Conservation (phyloP, 2,113 vertebrate genomes). For the Hystrix cristata region DNA sequence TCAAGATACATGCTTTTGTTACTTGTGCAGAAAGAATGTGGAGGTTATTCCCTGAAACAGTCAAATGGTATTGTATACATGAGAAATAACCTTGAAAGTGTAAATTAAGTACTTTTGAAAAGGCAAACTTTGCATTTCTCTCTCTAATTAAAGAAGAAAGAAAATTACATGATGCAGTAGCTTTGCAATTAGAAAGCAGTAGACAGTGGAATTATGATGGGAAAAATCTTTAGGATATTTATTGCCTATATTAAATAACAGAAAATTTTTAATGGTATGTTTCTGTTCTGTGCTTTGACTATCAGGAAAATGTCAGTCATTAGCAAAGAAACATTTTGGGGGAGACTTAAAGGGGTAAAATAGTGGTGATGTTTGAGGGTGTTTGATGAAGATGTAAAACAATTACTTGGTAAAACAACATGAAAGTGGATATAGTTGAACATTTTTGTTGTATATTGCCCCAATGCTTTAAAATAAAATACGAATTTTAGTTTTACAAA, state of each 20-base stretch:
- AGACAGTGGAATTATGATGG: not conserved
- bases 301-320: not conserved
- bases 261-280: not conserved
- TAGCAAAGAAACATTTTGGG: not conserved
- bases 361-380: not conserved
- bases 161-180: not conserved
- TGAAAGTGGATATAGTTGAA: not conserved
- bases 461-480: not conserved
- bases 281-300: not conserved
- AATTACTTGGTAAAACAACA: not conserved
- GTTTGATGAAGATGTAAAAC: not conserved
- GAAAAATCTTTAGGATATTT: not conserved
- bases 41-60: not conserved
- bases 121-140: not conserved
- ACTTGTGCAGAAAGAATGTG: not conserved
- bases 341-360: not conserved
- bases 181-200: not conserved
- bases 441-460: not conserved
- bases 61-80: not conserved
- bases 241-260: not conserved
- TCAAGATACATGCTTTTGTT: not conserved
- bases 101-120: not conserved
- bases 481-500: not conserved
- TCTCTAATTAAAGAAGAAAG: not conserved
- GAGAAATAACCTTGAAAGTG: not conserved